Conservation (phyloP, 2,797 vertebrate species). For the Centropyge bicolor region DNA sequence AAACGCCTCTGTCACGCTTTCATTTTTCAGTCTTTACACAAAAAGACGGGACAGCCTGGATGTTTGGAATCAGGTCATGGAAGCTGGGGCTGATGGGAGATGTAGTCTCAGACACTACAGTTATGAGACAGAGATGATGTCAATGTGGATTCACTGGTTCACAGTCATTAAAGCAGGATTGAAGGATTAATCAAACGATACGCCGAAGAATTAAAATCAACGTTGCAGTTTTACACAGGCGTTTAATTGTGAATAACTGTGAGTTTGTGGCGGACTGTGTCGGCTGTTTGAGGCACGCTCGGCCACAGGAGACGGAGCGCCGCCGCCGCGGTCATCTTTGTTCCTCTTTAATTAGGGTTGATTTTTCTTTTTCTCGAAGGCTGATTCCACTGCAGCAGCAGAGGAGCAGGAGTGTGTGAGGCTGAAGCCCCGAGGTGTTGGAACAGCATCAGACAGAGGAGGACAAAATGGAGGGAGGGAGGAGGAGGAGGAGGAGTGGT, state of each 20-base stretch:
- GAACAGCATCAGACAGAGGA: constrained; percentile 73
- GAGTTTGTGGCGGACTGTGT: constrained; percentile 4
- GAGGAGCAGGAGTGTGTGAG: constrained; percentile 49
- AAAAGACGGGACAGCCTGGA: no score
- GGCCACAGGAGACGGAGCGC: constrained; percentile 22
- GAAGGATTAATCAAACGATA: not conserved
- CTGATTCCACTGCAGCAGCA: constrained; percentile 45
- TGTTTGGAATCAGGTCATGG: not conserved
- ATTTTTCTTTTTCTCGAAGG: constrained; percentile 13
- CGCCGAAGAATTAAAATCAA: not conserved
- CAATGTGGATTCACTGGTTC: not conserved
- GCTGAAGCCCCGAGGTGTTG: constrained; percentile 68
- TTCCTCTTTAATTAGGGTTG: constrained; percentile 30
- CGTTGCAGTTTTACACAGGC: not conserved
- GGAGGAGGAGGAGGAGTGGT: constrained; percentile 48
- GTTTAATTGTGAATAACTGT: not conserved
- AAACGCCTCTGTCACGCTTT: no score
- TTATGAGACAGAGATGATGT: not conserved
- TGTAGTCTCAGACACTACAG: not conserved
- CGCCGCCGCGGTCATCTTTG: not conserved
- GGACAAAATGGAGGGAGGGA: constrained; percentile 78
- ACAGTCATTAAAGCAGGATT: not conserved
- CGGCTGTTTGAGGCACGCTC: constrained; percentile 20
- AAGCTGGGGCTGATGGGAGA: not conserved
- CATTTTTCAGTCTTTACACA: no score